Conservation (phyloP, 2,888 invertebrate species). For the Vanessa cardui region DNA sequence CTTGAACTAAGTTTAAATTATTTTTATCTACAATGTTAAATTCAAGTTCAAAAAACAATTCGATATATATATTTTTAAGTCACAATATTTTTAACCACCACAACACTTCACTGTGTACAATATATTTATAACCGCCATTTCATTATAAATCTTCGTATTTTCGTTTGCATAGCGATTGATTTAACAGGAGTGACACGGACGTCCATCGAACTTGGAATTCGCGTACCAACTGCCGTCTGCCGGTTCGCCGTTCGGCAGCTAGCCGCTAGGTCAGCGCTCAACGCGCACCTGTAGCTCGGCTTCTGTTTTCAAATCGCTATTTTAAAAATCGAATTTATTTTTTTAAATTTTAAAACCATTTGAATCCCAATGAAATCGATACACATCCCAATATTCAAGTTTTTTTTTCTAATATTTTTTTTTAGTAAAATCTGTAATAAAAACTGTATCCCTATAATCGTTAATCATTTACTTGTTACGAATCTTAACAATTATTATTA, state of each 20-base stretch:
- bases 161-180: slow-evolving; percentile 29
- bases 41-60: neutral
- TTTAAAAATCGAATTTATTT: slow-evolving; percentile 14
- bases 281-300: slow-evolving; percentile 45
- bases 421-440: too few species aligned
- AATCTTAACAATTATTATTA: neutral
- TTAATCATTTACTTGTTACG: too few species aligned
- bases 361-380: too few species aligned
- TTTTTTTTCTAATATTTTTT: too few species aligned
- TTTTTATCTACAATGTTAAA: neutral
- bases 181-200: slow-evolving; percentile 20
- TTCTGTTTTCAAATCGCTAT: slow-evolving; percentile 4
- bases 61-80: slow-evolving; percentile 21
- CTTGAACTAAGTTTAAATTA: slow-evolving; percentile 8
- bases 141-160: slow-evolving; percentile 32
- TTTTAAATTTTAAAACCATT: neutral
- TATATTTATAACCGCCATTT: slow-evolving; percentile 39
- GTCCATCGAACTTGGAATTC: slow-evolving; percentile 24
- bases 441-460: too few species aligned
- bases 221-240: slow-evolving; percentile 40
- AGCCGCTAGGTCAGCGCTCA: slow-evolving; percentile 26
- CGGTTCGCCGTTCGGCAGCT: slow-evolving; percentile 15
- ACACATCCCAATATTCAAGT: too few species aligned
- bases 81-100: slow-evolving; percentile 34
- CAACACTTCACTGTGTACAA: slow-evolving; percentile 38